These are phyloP conservation scores for Lophotis ruficrista DNA, from an alignment of 2,113 vertebrate genomes.

Conservation along the genomic window DNA sequence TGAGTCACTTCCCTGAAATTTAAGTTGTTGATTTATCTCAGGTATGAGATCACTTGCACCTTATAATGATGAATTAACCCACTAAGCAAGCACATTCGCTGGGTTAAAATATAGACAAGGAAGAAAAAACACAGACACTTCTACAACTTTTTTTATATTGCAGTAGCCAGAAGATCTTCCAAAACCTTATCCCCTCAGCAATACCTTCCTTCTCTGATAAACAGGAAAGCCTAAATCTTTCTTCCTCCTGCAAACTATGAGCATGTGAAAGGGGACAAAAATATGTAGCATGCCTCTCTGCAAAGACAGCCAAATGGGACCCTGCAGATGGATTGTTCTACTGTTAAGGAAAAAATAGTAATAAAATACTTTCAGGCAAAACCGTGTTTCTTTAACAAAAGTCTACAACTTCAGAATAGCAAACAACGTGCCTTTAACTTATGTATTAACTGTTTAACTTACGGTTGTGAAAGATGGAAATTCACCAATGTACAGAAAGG, in stretches of 20 bases:
- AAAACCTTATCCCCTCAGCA: not conserved
- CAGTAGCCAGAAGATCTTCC: not conserved
- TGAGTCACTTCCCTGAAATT: not conserved
- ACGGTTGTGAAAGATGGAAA: not conserved
- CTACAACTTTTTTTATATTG: not conserved
- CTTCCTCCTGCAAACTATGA: not conserved
- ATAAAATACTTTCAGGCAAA: not conserved
- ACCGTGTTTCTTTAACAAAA: not conserved
- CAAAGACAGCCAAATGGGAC: not conserved
- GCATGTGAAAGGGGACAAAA: not conserved
- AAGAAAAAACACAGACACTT: not conserved
- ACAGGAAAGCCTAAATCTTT: not conserved
- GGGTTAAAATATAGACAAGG: not conserved
- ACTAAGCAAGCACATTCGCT: not conserved
- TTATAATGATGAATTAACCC: not conserved
- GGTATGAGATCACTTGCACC: not conserved
- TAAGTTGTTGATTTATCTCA: not conserved
- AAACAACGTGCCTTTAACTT: not conserved
- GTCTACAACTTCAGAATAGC: not conserved
- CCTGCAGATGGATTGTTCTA: not conserved
- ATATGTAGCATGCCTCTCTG: not conserved
- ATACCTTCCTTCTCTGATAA: not conserved
- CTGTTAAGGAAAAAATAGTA: not conserved
- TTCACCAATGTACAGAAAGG: not conserved
- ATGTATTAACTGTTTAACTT: not conserved